These are phyloP conservation scores for Oceanodroma leucorhoa DNA, from an alignment of 2,797 vertebrate species.

Conservation along the genomic window DNA sequence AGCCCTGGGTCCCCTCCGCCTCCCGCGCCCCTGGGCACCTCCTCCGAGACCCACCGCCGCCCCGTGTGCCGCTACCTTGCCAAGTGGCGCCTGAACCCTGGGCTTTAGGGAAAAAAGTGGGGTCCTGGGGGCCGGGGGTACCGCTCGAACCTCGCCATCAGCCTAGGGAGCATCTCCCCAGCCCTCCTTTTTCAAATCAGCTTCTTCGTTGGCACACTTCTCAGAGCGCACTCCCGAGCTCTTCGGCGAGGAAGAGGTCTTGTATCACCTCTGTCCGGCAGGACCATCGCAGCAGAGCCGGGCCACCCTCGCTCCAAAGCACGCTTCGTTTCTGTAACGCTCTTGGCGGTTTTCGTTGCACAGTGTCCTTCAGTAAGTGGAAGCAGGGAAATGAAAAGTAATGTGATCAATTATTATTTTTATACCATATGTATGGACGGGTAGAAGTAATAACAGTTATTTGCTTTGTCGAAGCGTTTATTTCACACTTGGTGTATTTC, in stretches of 20 bases:
- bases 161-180: not conserved
- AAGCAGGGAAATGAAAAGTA: conserved; percentile 15
- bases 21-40: not conserved
- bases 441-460: conserved; percentile 54
- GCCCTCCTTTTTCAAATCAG: too few species aligned
- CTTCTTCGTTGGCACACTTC: not conserved
- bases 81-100: not conserved
- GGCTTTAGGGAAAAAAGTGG: rapidly evolving
- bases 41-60: not conserved
- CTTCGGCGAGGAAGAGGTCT: not conserved
- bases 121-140: not conserved
- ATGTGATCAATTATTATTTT: conserved; percentile 37
- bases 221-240: not conserved
- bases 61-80: not conserved
- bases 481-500: conserved; percentile 39
- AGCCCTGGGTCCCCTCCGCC: not conserved
- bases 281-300: not conserved
- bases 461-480: conserved; percentile 37
- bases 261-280: rapidly evolving
- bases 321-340: not conserved
- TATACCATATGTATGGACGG: conserved; percentile 32
- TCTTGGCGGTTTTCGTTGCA: not conserved
- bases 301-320: too few species aligned
- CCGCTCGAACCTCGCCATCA: not conserved
- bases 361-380: not conserved